Evolutionary conservation across 2,888 invertebrate genomes (phyloP).

Genomic region (Euphydryas editha): DNA sequence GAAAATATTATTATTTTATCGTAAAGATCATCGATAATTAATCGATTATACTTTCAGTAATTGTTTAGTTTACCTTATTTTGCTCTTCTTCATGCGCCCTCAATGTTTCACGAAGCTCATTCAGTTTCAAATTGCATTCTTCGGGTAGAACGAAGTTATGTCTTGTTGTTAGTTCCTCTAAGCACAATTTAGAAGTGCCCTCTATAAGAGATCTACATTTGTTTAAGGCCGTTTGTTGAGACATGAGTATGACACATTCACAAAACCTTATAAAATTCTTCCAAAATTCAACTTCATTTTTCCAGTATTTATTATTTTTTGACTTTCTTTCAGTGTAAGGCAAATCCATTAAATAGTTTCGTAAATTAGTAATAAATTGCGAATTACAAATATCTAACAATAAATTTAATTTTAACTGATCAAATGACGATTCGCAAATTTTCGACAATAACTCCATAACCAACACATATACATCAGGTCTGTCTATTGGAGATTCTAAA

Average conservation of each 20-base stretch:
- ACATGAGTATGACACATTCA: constrained; percentile 62
- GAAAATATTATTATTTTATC: too few relatives aligned
- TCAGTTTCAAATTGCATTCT: constrained; percentile 50
- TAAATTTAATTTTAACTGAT: constrained; percentile 60
- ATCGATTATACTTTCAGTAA: background rate
- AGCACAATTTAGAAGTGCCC: constrained; percentile 54
- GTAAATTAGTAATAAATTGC: constrained; percentile 57
- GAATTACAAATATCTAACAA: constrained; percentile 66
- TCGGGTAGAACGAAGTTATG: constrained; percentile 56
- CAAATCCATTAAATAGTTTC: constrained; percentile 63
- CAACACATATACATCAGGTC: constrained; percentile 62
- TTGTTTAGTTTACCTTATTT: constrained; percentile 48
- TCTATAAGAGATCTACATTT: constrained; percentile 66
- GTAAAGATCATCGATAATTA: background rate
- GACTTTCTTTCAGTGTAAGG: constrained; percentile 52
- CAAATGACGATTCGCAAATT: constrained; percentile 62
- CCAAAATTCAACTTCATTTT: constrained; percentile 65
- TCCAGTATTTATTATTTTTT: constrained; percentile 62
- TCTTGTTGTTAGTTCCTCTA: constrained; percentile 55
- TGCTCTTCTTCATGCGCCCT: constrained; percentile 50
- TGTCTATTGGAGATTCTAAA: constrained; percentile 54
- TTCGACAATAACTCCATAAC: constrained; percentile 68
- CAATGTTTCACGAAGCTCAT: constrained; percentile 53
- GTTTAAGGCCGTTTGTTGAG: constrained; percentile 60
- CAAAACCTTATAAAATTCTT: constrained; percentile 59